Evolutionary conservation across 2,797 vertebrate species (phyloP).

Genomic region (Eospalax fontanierii): DNA sequence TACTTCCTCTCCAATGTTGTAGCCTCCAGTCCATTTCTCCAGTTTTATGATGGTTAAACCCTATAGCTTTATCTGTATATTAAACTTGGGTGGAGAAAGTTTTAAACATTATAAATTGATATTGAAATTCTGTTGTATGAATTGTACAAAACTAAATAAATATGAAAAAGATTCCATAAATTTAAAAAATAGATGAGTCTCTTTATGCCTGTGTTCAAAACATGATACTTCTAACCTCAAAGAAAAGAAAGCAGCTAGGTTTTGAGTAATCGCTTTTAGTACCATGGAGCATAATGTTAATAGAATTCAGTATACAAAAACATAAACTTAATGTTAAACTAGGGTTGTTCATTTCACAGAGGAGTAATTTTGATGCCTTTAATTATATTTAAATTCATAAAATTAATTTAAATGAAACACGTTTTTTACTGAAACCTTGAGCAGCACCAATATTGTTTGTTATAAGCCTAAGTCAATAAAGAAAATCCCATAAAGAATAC

Average conservation of each 20-base stretch:
- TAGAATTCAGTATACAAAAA: conserved; percentile 10
- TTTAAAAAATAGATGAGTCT: too few relatives aligned
- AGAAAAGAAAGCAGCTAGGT: conserved; percentile 17
- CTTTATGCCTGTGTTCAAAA: neutral
- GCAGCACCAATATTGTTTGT: neutral
- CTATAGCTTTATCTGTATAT: neutral
- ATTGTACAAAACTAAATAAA: too few relatives aligned
- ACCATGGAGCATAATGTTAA: neutral
- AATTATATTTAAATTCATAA: conserved; percentile 54
- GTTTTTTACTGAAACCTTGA: conserved; percentile 21
- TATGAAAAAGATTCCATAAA: too few relatives aligned
- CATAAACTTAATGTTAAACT: neutral
- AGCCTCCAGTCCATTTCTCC: too few relatives aligned
- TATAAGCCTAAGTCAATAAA: conserved; percentile 28
- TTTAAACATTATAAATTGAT: conserved; percentile 31
- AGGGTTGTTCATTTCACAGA: conserved; percentile 14
- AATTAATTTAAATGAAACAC: conserved; percentile 60
- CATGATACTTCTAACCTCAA: conserved; percentile 15
- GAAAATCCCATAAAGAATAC: conserved; percentile 42
- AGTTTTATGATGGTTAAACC: neutral
- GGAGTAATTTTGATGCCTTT: neutral
- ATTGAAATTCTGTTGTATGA: too few relatives aligned
- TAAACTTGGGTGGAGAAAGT: conserved; percentile 17
- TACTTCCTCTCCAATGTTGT: too few relatives aligned
- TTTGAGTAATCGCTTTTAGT: conserved; percentile 3